Percentiles rank a stretch among this genome's conserved stretches.
Evolutionary conservation across 2,113 vertebrate species (phyloP).

Genomic region (Dicrurus megarhynchus): DNA sequence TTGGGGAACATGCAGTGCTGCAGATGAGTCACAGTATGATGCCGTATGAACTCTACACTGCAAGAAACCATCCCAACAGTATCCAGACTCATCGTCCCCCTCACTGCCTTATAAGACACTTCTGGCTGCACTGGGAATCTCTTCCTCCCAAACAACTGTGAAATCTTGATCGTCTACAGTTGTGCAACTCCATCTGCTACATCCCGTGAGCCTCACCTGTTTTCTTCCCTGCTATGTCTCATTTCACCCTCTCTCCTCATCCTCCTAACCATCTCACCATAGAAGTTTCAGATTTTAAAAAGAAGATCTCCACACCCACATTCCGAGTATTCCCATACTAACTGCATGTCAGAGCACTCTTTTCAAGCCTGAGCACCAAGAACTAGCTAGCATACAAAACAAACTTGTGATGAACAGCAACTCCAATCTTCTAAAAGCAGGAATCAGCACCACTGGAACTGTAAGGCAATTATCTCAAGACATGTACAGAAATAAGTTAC

Average conservation of each 20-base stretch:
- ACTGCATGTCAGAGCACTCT: background rate
- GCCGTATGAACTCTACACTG: background rate
- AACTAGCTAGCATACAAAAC: background rate
- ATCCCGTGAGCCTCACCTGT: background rate
- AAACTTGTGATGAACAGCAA: background rate
- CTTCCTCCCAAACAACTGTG: background rate
- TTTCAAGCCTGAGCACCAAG: background rate
- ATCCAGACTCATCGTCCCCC: background rate
- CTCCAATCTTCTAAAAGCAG: background rate
- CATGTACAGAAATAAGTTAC: background rate
- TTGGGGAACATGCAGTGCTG: background rate
- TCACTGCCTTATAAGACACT: background rate
- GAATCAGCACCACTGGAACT: rapidly evolving
- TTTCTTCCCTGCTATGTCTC: no score
- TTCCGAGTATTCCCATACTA: background rate
- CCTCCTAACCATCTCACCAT: background rate
- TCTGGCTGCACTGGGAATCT: background rate
- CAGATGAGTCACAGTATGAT: background rate
- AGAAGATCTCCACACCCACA: background rate
- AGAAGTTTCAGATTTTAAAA: background rate
- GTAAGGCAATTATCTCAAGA: background rate
- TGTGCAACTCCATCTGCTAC: background rate
- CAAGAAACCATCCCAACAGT: background rate
- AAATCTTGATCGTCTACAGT: rapidly evolving
- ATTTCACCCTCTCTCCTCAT: background rate